Evolutionary conservation across 2,797 vertebrate genomes (phyloP).

Genomic region (Tragelaphus eurycerus): DNA sequence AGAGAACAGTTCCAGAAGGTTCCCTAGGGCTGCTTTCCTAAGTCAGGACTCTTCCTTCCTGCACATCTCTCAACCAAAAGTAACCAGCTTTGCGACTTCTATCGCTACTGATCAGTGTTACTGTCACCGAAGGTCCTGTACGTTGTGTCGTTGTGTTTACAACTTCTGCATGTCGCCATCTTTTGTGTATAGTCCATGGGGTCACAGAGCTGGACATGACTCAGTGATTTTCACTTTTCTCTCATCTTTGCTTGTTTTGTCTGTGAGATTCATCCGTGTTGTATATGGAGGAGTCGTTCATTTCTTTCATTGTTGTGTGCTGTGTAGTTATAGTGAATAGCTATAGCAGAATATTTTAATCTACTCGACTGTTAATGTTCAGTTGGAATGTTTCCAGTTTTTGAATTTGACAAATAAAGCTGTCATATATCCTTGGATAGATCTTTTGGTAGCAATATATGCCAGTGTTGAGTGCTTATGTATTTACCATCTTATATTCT

Average conservation of each 20-base stretch:
- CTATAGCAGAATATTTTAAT: neutral
- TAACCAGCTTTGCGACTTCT: too few species aligned
- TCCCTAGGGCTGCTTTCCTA: neutral
- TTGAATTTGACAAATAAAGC: neutral
- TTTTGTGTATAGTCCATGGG: rapidly evolving
- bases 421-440: neutral
- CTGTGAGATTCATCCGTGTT: neutral
- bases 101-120: rapidly evolving
- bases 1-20: neutral
- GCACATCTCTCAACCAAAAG: neutral
- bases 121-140: too few species aligned
- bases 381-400: neutral
- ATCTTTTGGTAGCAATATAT: neutral
- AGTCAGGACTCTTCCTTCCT: neutral
- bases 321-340: neutral
- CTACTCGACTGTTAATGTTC: neutral
- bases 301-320: too few species aligned
- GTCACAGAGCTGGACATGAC: neutral
- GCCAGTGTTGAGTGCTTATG: neutral
- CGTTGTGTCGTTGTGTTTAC: rapidly evolving
- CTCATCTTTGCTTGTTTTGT: neutral
- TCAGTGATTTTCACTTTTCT: neutral
- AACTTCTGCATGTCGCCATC: rapidly evolving
- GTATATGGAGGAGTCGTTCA: neutral
- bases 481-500: too few species aligned